A percentile compares a stretch with the other conserved stretches of the same genome.
These are phyloP conservation scores for Heliconius himera DNA, from an alignment of 1,140 invertebrate genomes.

Conservation along the genomic window DNA sequence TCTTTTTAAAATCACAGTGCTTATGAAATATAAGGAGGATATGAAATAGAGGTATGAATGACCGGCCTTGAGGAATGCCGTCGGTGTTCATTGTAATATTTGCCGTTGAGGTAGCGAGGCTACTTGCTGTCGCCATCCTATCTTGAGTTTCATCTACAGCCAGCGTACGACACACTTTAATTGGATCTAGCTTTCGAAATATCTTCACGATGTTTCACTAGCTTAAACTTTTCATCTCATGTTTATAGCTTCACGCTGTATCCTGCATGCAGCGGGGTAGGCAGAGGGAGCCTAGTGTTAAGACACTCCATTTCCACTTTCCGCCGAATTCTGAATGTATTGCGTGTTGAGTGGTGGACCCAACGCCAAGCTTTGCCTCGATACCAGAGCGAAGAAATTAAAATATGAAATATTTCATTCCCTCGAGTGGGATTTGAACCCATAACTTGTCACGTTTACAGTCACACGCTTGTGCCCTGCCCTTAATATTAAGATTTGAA, in stretches of 20 bases:
- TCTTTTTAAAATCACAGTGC: background rate
- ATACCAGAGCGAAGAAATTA: background rate
- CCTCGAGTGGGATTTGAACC: no score
- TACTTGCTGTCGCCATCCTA: conserved; percentile 47
- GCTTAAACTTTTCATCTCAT: conserved; percentile 7
- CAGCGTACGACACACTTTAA: conserved; percentile 43
- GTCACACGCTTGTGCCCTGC: no score
- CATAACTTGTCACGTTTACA: no score
- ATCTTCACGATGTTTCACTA: conserved; percentile 37
- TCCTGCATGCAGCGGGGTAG: no score
- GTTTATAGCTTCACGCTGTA: no score
- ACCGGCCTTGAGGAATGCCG: conserved; percentile 72
- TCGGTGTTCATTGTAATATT: conserved; percentile 51
- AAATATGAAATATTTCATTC: background rate
- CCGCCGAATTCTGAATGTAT: no score
- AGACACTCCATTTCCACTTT: no score
- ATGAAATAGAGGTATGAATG: conserved; percentile 54
- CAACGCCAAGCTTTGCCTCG: no score
- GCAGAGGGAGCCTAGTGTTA: no score
- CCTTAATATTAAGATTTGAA: background rate
- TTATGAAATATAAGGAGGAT: conserved; percentile 31
- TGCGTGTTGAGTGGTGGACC: no score
- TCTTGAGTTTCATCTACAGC: conserved; percentile 57
- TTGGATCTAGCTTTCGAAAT: conserved; percentile 49
- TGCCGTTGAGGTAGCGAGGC: conserved; percentile 36